Conservation (phyloP, 2,113 vertebrate genomes). For the Barnardius zonarius region DNA sequence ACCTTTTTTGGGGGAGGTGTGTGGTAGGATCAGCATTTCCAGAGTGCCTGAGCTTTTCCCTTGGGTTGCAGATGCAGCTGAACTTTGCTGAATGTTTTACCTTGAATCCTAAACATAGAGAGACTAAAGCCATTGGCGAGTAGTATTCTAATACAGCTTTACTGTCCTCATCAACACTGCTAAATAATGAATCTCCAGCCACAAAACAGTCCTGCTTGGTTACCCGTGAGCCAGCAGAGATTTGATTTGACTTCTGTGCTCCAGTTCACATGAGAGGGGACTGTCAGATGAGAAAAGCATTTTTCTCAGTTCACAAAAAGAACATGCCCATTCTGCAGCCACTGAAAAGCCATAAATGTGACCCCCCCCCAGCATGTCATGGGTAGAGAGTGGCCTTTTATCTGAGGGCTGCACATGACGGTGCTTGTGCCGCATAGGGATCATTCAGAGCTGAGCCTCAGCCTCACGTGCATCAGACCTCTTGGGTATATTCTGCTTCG, state of each 20-base stretch:
- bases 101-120: not conserved
- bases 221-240: not conserved
- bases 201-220: not conserved
- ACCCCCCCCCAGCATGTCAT: not conserved
- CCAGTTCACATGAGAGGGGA: not conserved
- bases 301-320: not conserved
- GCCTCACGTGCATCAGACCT: accelerated
- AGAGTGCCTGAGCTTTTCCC: not conserved
- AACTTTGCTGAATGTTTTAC: not conserved
- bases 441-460: not conserved
- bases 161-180: not conserved
- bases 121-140: not conserved
- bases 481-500: not conserved
- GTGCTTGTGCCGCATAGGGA: not conserved
- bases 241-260: not conserved
- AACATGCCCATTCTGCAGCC: not conserved
- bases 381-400: not conserved
- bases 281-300: not conserved
- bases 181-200: not conserved
- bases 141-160: not conserved
- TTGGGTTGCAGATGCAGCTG: not conserved
- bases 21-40: not conserved
- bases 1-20: accelerated
- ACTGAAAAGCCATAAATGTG: not conserved
- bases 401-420: not conserved